Conservation (phyloP, 2,888 invertebrate species). For the Drosophila pegasa region DNA sequence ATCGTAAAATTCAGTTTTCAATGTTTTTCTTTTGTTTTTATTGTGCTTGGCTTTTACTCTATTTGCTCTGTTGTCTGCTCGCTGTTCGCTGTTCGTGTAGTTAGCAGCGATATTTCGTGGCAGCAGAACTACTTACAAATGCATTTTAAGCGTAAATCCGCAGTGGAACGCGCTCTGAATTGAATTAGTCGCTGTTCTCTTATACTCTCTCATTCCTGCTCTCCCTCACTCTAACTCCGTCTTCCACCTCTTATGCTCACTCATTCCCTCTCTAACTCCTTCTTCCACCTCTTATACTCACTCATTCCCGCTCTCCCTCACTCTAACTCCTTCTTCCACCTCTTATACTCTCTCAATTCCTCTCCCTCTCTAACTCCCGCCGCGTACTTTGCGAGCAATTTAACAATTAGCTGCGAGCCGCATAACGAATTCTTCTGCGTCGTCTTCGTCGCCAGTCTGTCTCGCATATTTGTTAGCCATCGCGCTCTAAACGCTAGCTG, state of each 20-base stretch:
- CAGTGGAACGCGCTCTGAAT: constrained; percentile 65
- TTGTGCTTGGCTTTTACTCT: constrained; percentile 25
- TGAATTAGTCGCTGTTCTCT: constrained; percentile 55
- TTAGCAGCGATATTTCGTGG: constrained; percentile 49
- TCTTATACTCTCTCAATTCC: too few species aligned
- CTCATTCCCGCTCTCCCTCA: not conserved
- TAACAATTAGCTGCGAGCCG: constrained; percentile 47
- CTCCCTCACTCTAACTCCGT: not conserved
- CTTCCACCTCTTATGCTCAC: too few species aligned
- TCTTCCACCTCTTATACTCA: too few species aligned
- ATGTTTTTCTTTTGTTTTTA: constrained; percentile 50
- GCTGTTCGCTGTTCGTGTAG: constrained; percentile 12
- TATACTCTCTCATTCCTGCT: not conserved
- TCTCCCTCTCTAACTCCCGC: not conserved
- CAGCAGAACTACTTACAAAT: constrained; percentile 52
- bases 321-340: not conserved
- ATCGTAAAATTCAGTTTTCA: constrained; percentile 77
- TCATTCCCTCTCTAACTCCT: not conserved
- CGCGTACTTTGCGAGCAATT: constrained; percentile 48
- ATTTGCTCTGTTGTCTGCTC: constrained; percentile 23
- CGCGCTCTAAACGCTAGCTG: not conserved
- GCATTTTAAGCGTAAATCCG: constrained; percentile 48
- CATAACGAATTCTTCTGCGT: constrained; percentile 22
- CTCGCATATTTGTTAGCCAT: constrained; percentile 43
- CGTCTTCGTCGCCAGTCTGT: constrained; percentile 56